Conservation (phyloP, 2,797 vertebrate genomes). For the Ctenosaura bakeri region DNA sequence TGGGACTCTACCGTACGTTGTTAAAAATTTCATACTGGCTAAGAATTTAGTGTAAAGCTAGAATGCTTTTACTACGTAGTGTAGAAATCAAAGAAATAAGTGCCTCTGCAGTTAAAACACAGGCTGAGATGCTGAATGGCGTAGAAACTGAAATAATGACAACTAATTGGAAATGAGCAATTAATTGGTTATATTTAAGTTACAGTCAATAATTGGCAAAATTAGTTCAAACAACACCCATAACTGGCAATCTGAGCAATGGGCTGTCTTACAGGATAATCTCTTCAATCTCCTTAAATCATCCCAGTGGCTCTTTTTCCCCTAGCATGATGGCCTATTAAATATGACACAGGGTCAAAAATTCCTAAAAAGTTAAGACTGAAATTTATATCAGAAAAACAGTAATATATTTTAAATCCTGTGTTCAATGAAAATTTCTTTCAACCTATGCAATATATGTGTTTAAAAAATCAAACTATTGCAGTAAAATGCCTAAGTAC, state of each 20-base stretch:
- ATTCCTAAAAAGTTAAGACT: no score
- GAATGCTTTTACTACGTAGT: neutral
- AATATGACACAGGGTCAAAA: no score
- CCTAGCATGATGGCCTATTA: no score
- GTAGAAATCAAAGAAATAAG: neutral
- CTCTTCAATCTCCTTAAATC: neutral
- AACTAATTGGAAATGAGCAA: neutral
- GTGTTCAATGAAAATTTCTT: no score
- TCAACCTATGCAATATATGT: no score
- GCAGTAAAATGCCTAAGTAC: no score
- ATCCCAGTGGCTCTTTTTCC: no score
- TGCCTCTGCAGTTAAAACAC: neutral
- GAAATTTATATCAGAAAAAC: no score
- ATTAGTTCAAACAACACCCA: neutral
- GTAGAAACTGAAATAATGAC: neutral
- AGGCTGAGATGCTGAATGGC: no score
- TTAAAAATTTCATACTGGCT: neutral
- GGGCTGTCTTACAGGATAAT: neutral
- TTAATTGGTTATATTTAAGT: conserved; percentile 22
- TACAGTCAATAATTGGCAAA: neutral
- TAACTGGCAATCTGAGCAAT: neutral
- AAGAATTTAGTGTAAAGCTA: neutral
- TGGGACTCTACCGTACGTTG: no score
- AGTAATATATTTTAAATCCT: no score
- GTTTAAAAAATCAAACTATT: no score